Percentiles rank a stretch among this genome's conserved stretches.
phyloP scores from a whole-genome alignment of 2,888 invertebrate genomes.

The Ochropleura leucogaster region DNA sequence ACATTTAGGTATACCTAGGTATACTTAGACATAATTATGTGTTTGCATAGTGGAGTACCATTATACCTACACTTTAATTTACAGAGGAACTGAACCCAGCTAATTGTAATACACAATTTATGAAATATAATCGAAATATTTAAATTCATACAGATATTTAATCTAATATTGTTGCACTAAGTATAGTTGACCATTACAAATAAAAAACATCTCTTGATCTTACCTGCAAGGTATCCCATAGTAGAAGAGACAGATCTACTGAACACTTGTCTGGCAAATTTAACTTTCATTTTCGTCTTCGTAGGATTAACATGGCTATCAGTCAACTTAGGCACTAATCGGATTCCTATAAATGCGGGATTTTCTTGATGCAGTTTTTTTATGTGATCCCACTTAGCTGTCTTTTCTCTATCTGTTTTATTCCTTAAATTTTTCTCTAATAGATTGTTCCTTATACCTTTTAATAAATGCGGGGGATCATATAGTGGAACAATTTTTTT shows the following conservation, averaged over 20 bases:
- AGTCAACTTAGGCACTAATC: conserved; percentile 5
- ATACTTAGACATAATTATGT: not conserved
- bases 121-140: not conserved
- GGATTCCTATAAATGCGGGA: conserved; percentile 2
- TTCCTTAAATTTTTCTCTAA: conserved; percentile 19
- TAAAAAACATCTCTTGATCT: not conserved
- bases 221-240: conserved; percentile 24
- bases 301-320: conserved; percentile 16
- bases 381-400: conserved; percentile 9
- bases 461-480: conserved; percentile 1
- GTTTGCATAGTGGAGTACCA: not conserved
- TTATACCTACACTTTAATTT: not conserved
- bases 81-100: not conserved
- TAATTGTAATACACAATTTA: not conserved
- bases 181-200: not conserved
- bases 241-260: conserved; percentile 6
- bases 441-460: conserved; percentile 16
- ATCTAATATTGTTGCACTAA: not conserved
- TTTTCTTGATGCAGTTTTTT: not conserved
- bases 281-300: not conserved
- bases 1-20: not conserved
- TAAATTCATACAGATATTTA: not conserved
- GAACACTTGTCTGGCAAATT: conserved; percentile 26
- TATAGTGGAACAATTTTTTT: conserved; percentile 18
- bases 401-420: not conserved